These are phyloP conservation scores for Chrysemys picta DNA, from an alignment of 2,113 vertebrate genomes.

Conservation along the genomic window DNA sequence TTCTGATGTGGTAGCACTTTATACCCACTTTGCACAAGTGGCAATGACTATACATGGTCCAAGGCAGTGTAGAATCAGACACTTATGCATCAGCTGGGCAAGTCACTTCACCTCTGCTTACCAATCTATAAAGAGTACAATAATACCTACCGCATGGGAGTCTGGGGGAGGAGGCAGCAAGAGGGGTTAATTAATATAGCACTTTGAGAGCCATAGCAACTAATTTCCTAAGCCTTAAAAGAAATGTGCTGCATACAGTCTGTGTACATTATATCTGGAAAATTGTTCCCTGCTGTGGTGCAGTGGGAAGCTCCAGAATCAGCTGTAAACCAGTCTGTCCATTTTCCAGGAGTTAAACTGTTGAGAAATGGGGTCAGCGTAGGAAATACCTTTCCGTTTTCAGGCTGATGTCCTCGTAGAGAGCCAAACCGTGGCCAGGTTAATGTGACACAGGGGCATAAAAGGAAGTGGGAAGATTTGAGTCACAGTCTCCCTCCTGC, in stretches of 20 bases:
- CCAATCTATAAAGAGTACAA: neutral
- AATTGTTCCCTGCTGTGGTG: neutral
- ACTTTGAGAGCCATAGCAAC: neutral
- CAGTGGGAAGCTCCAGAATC: neutral
- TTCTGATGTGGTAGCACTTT: conserved; percentile 36
- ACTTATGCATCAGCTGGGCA: neutral
- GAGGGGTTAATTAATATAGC: neutral
- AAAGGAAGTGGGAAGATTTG: neutral
- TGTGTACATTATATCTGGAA: neutral
- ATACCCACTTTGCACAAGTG: conserved; percentile 18
- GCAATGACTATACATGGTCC: neutral
- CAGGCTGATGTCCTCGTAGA: neutral
- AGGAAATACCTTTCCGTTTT: neutral
- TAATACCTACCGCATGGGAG: neutral
- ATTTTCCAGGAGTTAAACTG: neutral
- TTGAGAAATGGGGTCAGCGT: neutral
- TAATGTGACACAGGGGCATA: neutral
- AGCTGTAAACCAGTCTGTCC: neutral
- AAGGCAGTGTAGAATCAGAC: neutral
- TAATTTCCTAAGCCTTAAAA: neutral
- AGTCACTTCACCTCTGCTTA: neutral
- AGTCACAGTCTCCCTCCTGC: neutral
- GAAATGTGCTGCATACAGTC: neutral
- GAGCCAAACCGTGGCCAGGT: neutral
- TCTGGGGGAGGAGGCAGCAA: neutral